A percentile compares a stretch with the other conserved stretches of the same genome.
phyloP scores from a whole-genome alignment of 2,888 invertebrate species.

The Conistra vaccinii region DNA sequence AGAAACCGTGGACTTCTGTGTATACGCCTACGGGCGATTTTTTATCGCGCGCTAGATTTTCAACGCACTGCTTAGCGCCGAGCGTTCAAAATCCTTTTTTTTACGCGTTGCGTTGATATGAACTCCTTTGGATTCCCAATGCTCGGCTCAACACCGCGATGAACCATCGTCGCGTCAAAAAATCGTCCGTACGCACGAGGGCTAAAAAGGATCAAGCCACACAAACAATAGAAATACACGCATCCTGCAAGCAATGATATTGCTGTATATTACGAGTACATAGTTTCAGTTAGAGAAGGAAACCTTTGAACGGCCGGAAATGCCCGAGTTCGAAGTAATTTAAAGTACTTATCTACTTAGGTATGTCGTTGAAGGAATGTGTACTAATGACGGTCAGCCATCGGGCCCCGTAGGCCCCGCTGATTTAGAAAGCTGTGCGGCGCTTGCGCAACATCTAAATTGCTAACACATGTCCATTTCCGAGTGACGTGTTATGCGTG shows the following conservation, averaged over 20 bases:
- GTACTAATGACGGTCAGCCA: constrained; percentile 51
- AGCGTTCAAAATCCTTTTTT: too few species aligned
- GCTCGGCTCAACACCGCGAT: too few species aligned
- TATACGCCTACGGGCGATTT: too few species aligned
- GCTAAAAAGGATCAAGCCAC: background rate
- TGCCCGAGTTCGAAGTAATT: constrained; percentile 9
- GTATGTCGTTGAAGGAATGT: constrained; percentile 43
- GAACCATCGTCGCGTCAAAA: too few species aligned
- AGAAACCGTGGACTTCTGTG: background rate
- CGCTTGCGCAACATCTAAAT: constrained; percentile 49
- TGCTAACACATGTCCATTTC: constrained; percentile 53
- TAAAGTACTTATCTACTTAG: constrained; percentile 33
- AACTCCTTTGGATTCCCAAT: too few species aligned
- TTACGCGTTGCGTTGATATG: too few species aligned
- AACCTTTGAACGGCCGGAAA: constrained; percentile 14
- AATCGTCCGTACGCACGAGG: too few species aligned
- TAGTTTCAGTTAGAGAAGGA: background rate
- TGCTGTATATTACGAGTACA: background rate
- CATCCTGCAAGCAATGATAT: background rate
- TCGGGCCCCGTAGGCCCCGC: constrained; percentile 36
- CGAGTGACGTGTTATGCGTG: constrained; percentile 30
- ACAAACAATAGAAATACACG: background rate
- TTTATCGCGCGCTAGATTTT: too few species aligned
- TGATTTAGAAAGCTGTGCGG: constrained; percentile 57
- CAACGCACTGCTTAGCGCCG: too few species aligned